These are phyloP conservation scores for Mythimna pallens DNA, from an alignment of 2,888 invertebrate species.

Conservation along the genomic window DNA sequence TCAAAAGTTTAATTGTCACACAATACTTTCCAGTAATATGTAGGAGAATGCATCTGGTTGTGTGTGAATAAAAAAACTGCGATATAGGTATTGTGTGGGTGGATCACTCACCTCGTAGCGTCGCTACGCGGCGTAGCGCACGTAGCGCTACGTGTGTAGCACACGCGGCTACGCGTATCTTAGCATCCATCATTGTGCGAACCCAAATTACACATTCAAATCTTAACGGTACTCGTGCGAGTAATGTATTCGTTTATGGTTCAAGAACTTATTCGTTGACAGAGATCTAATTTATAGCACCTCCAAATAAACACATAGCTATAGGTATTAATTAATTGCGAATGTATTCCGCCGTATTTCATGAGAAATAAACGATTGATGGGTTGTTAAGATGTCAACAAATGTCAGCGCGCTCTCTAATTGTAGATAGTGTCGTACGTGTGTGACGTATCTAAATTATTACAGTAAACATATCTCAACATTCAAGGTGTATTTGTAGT, in stretches of 20 bases:
- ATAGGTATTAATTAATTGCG: not conserved
- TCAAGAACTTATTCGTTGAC: slow-evolving; percentile 37
- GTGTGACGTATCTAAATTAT: slow-evolving; percentile 6
- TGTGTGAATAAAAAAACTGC: not conserved
- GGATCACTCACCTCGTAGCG: slow-evolving; percentile 32
- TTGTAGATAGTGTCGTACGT: slow-evolving; percentile 27
- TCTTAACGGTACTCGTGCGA: slow-evolving; percentile 49
- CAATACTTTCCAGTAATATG: not conserved
- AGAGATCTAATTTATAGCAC: slow-evolving; percentile 25
- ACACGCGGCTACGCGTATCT: slow-evolving; percentile 27
- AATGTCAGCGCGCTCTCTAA: slow-evolving; percentile 25
- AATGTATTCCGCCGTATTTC: slow-evolving; percentile 32
- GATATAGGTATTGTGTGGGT: not conserved
- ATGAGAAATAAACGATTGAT: slow-evolving; percentile 45
- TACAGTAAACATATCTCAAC: slow-evolving; percentile 22
- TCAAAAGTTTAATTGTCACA: slow-evolving; percentile 24
- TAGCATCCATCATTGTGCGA: slow-evolving; percentile 32
- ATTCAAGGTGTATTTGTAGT: slow-evolving; percentile 32
- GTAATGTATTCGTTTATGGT: slow-evolving; percentile 53
- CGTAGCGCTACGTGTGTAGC: slow-evolving; percentile 55
- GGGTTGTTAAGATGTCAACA: slow-evolving; percentile 35
- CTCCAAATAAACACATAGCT: slow-evolving; percentile 5
- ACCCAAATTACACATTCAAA: slow-evolving; percentile 39
- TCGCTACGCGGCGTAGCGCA: slow-evolving; percentile 22
- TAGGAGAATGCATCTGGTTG: not conserved